Evolutionary conservation across 2,797 vertebrate genomes (phyloP), one percentile per base, ranked within the genome.

Genomic region (Mormyrus proboscirostris): DNA sequence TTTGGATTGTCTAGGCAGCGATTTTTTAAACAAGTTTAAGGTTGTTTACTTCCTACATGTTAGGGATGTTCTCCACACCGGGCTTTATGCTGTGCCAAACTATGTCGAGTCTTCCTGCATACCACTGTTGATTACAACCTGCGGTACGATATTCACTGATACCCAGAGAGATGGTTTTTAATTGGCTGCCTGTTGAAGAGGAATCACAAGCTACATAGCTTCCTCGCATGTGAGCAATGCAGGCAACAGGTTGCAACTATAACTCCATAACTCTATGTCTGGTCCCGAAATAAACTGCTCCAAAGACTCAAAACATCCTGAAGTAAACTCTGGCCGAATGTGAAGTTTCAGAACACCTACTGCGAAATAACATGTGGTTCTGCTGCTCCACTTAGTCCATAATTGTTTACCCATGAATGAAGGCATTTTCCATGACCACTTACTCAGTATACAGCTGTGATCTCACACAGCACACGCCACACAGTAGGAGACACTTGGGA

Each of bases 351-450:
- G n/a, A 85, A 47, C 49, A 50, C 76, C 38, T 44, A 82, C 76
- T 47, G 76, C 14, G 76, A 82, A 82, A 44, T 19, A 82, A 82
- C 76, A 82, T 82, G 76, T 82, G 76, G 19, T 47, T 47, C 38
- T 19, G 76, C n/a, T 47, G 33, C 4, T n/a, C 76, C 6, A 47
- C 41, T 82, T 41, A 44, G 41, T 44, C 19, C 76, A 16, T 82
- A 47, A 82, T 47, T 82, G 76, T 82, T 82, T 82, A 82, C 76
- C 19, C 76, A 47, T 47, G 76, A 82, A 82, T 44, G 33, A 82
- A 82, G 76, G 19, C 76, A 82, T 82, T 82, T 82, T 82, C 76
- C 76, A 82, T 44, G 19, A 82, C 38, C 41, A 82, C 76, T 82
- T 82, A 44, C 19, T 82, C 38, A 82, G 76, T 44, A 47, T n/a